phyloP scores from a whole-genome alignment of 2,113 vertebrate genomes.

The Actinemys pallida region DNA sequence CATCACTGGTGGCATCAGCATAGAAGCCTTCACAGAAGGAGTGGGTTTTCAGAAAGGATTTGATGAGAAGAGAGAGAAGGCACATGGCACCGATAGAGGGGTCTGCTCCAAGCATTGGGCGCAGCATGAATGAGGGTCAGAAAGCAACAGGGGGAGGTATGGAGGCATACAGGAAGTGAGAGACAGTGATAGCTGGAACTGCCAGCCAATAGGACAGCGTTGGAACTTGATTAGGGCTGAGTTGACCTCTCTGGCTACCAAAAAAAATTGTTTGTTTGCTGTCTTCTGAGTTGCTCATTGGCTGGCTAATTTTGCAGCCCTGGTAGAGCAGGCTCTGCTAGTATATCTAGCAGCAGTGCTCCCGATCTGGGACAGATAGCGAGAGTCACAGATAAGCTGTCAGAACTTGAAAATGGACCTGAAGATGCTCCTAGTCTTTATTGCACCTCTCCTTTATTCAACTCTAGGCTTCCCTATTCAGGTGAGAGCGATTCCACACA shows the following conservation, averaged over 20 bases:
- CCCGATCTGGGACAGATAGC: fast-evolving
- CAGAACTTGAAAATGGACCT: not conserved
- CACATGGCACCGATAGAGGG: not conserved
- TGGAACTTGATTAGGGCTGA: constrained; percentile 38
- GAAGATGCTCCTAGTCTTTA: not conserved
- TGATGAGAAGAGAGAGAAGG: not conserved
- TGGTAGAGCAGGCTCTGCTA: constrained; percentile 31
- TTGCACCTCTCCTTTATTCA: not conserved
- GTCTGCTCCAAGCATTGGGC: not conserved
- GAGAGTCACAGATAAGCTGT: fast-evolving
- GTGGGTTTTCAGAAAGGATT: not conserved
- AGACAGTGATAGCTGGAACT: not conserved
- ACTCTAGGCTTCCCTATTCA: constrained; percentile 32
- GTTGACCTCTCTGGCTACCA: not conserved
- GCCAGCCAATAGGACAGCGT: not conserved
- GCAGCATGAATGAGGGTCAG: fast-evolving
- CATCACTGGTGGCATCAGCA: not conserved
- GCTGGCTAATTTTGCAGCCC: constrained; percentile 5
- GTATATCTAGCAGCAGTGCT: constrained; percentile 36
- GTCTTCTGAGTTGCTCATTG: constrained; percentile 39
- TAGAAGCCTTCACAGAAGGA: not conserved
- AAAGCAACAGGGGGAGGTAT: not conserved
- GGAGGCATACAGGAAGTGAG: not conserved
- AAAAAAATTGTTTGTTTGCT: not conserved
- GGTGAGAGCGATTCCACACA: constrained; percentile 36